phyloP scores from a whole-genome alignment of 2,888 invertebrate genomes.

The Augiades crinisus region DNA sequence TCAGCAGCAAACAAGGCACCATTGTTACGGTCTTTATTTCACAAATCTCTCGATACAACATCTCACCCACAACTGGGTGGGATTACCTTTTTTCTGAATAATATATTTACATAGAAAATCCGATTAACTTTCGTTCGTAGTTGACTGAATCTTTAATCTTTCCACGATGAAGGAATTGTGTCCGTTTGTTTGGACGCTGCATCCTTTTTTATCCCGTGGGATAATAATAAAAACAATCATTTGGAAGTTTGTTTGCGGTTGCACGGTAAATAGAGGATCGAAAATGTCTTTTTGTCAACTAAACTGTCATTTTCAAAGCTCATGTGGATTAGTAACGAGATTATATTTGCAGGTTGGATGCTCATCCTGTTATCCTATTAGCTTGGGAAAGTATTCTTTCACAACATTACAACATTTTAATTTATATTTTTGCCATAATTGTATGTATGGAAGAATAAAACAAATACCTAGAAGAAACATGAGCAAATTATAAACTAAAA shows the following conservation, averaged over 20 bases:
- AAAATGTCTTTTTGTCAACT: constrained; percentile 38
- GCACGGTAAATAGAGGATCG: constrained; percentile 43
- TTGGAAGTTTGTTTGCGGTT: constrained; percentile 49
- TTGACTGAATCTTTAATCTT: constrained; percentile 44
- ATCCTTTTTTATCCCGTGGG: constrained; percentile 48
- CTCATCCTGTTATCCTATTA: constrained; percentile 10
- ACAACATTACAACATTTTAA: not conserved
- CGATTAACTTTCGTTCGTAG: constrained; percentile 58
- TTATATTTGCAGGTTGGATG: constrained; percentile 36
- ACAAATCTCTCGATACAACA: constrained; percentile 37
- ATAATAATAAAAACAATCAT: constrained; percentile 46
- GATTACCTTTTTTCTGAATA: constrained; percentile 54
- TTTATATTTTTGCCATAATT: too few species aligned
- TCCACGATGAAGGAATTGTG: constrained; percentile 45
- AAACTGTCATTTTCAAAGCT: constrained; percentile 39
- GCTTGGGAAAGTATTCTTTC: constrained; percentile 12
- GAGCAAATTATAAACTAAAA: too few species aligned
- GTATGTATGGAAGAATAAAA: too few species aligned
- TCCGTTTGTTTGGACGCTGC: constrained; percentile 46
- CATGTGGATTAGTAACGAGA: constrained; percentile 48
- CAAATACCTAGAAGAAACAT: too few species aligned
- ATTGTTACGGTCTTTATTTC: constrained; percentile 40
- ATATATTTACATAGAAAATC: constrained; percentile 66
- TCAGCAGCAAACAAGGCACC: constrained; percentile 46
- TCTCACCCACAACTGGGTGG: constrained; percentile 48